Base-by-base conservation (phyloP, 2,888 invertebrate genomes). In the Mongoloraphidia duomilia region DNA sequence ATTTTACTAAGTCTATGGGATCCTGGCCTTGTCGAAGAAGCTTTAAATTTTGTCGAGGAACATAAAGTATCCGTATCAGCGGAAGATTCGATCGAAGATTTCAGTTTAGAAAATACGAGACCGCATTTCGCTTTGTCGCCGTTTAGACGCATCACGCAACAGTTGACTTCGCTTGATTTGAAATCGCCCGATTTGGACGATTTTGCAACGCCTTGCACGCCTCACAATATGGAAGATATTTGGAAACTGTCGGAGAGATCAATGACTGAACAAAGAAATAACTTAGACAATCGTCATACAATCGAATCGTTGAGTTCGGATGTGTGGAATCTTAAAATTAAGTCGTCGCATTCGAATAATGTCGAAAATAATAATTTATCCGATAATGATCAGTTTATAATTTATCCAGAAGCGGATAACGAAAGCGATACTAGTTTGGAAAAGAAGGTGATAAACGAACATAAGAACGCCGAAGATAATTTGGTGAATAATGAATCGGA, bases 1-100 rank as follows among this genome's bases (percentile, higher is more conserved):
- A 84, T 84, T 46, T 70, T 93, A 49, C 69, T 91, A 3, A 80
- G 82, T 45, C 74, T 92, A 2, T 93, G 92, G 86, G 89, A 92
- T 63, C 84, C 88, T 0, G 80, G 80, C 9, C 70, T 89, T 37
- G 84, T 93, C 0, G 91, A 92, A 62, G 89, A 92, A 62, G 86
- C 90, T 0, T 72, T 93, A 41, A 79, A 81, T 9, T 86, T 84
- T 59, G 79, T 92, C 43, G 89, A 90, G 58, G 82, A 85, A 64
- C 81, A 86, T 59, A 84, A 81, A 64, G 68, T 79, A 9, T 61
- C 67, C 58, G 51, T 57, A 6, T 50, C 36, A 36, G 63, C 63
- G 8, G 66, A 66, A 38, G 67, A 66, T 59, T 65, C 65, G 5
- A 36, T 10, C 2, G 67, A 66, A 47, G 67, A 64, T 53, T 60